Percentiles rank a stretch among this genome's conserved stretches.
phyloP scores from a whole-genome alignment of 2,113 vertebrate genomes.

The Corythornis cristatus region DNA sequence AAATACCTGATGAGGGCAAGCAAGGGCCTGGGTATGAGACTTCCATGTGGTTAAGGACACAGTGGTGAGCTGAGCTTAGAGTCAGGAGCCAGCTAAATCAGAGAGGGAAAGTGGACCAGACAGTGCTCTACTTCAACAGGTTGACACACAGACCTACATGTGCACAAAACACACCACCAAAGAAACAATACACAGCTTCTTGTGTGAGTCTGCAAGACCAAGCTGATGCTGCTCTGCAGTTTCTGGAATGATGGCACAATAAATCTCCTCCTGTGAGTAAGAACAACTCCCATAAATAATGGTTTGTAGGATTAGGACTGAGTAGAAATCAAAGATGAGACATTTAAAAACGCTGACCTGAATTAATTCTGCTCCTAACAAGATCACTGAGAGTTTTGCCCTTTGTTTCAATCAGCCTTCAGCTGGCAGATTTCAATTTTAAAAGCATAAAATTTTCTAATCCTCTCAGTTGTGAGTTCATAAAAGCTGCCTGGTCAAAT shows the following conservation, averaged over 20 bases:
- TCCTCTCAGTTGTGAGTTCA: background rate
- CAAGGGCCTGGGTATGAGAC: background rate
- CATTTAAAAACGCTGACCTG: background rate
- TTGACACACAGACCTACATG: background rate
- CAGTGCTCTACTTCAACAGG: background rate
- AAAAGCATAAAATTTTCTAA: background rate
- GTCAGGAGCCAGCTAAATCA: background rate
- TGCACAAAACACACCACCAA: background rate
- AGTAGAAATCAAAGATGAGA: background rate
- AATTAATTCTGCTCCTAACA: conserved; percentile 4
- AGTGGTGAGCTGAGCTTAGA: background rate
- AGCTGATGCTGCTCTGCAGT: background rate
- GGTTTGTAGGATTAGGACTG: background rate
- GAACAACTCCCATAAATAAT: background rate
- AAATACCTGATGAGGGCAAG: background rate
- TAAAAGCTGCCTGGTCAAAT: background rate
- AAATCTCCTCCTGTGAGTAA: background rate
- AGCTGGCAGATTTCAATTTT: background rate
- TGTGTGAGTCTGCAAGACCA: background rate
- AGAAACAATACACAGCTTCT: background rate
- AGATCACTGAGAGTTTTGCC: background rate
- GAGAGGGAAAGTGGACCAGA: background rate
- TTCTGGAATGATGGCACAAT: background rate
- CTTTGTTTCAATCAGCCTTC: background rate
- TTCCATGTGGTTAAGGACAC: conserved; percentile 1